Evolutionary conservation across 2,888 invertebrate genomes (phyloP), one percentile per base, ranked within the genome.

Genomic region (Leucania comma): DNA sequence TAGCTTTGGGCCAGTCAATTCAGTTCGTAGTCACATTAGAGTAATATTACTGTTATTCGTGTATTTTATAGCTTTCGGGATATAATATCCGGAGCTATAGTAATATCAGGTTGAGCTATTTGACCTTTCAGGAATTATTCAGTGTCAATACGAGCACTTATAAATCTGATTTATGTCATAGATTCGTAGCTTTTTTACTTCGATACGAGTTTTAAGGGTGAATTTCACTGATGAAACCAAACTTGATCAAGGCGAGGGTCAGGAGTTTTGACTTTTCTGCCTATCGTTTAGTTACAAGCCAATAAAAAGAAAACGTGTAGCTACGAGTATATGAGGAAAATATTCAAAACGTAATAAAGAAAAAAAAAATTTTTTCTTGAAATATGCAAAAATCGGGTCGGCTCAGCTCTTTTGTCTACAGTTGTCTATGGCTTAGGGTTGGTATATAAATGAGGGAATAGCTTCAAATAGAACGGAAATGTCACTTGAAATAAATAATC

Each of bases 351-450:
- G n/a, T n/a, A n/a, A n/a, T n/a, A n/a, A n/a, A n/a, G n/a, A n/a
- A n/a, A n/a, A n/a, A n/a, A n/a, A n/a, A n/a, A n/a, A n/a, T n/a
- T n/a, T n/a, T n/a, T n/a, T n/a, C n/a, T n/a, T n/a, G n/a, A n/a
- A n/a, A n/a, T n/a, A n/a, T n/a, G n/a, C n/a, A n/a, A n/a, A n/a
- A n/a, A n/a, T n/a, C n/a, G n/a, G n/a, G n/a, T n/a, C n/a, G n/a
- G n/a, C n/a, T n/a, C n/a, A n/a, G n/a, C n/a, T n/a, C n/a, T n/a
- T n/a, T n/a, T n/a, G 81, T 79, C 68, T 68, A 75, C 68, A 48
- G 67, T 80, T 80, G 72, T 80, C 82, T 78, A 80, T 75, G 72
- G 24, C 53, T 73, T 68, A 74, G 77, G 73, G 77, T 72, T 72
- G 68, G 63, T 60, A 63, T 60, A 59, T 68, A 74, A 74, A 75